Conservation (phyloP, 1,140 invertebrate genomes). For the Caenorhabditis latens region DNA sequence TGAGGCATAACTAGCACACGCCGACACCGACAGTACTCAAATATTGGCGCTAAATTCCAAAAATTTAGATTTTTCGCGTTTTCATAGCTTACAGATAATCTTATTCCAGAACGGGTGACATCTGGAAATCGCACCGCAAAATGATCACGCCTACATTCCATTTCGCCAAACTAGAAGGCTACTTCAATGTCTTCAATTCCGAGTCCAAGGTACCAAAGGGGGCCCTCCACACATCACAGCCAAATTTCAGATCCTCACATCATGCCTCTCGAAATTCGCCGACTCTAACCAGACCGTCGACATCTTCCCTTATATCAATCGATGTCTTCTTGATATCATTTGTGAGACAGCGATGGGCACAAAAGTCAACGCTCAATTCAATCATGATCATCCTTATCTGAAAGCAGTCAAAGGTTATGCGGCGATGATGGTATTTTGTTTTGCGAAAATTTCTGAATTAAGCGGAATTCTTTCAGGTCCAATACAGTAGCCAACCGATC, state of each 20-base stretch:
- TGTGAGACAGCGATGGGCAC: constrained; percentile 88
- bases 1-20: no score
- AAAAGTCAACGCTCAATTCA: constrained; percentile 75
- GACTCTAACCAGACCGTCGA: constrained; percentile 83
- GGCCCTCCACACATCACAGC: no score
- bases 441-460: neutral
- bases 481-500: neutral
- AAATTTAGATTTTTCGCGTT: no score
- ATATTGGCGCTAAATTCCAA: no score
- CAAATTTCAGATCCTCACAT: constrained; percentile 84
- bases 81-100: no score
- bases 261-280: constrained; percentile 85
- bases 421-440: neutral
- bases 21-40: no score
- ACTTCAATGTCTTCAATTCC: constrained; percentile 85
- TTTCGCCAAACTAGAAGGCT: neutral
- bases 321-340: constrained; percentile 88
- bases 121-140: constrained; percentile 86
- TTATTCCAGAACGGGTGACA: constrained; percentile 80
- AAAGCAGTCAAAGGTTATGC: constrained; percentile 9
- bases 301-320: constrained; percentile 84
- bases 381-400: constrained; percentile 30
- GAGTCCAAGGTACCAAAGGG: constrained; percentile 80
- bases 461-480: neutral
- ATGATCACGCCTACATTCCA: constrained; percentile 91